Evolutionary conservation across 2,888 invertebrate genomes (phyloP).

Genomic region (Archaeoteleia sp.): DNA sequence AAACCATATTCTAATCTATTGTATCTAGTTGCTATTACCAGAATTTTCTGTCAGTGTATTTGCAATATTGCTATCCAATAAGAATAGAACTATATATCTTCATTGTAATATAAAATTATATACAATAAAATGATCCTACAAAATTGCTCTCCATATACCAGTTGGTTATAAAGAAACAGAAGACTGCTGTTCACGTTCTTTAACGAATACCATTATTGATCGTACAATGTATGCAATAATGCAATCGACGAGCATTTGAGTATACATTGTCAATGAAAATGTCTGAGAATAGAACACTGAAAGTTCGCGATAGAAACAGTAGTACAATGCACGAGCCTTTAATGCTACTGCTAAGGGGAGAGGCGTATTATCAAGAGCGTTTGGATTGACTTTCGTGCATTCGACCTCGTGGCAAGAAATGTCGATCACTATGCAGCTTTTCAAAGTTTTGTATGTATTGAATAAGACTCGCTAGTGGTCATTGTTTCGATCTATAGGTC

Average conservation of each 20-base stretch:
- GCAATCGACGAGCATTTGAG: conserved; percentile 42
- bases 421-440: conserved; percentile 17
- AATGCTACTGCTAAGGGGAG: conserved; percentile 58
- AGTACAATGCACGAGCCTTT: conserved; percentile 59
- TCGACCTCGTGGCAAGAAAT: conserved; percentile 35
- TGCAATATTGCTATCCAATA: too few species aligned
- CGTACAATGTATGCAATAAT: conserved; percentile 36
- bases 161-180: background rate
- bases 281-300: conserved; percentile 49
- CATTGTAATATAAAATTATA: too few species aligned
- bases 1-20: too few species aligned
- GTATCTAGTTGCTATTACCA: too few species aligned
- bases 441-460: conserved; percentile 32
- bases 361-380: conserved; percentile 56
- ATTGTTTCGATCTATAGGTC: conserved; percentile 24
- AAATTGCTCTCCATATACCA: background rate
- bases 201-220: conserved; percentile 34
- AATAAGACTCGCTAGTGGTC: conserved; percentile 17
- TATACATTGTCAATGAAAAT: conserved; percentile 46
- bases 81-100: too few species aligned
- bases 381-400: conserved; percentile 44
- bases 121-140: background rate
- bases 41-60: too few species aligned
- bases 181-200: conserved; percentile 15
- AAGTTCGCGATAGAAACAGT: conserved; percentile 55